A percentile compares a stretch with the other conserved stretches of the same genome.
phyloP scores from a whole-genome alignment of 37 sponge, comb jelly and placozoan genomes.

The Spongilla lacustris region DNA sequence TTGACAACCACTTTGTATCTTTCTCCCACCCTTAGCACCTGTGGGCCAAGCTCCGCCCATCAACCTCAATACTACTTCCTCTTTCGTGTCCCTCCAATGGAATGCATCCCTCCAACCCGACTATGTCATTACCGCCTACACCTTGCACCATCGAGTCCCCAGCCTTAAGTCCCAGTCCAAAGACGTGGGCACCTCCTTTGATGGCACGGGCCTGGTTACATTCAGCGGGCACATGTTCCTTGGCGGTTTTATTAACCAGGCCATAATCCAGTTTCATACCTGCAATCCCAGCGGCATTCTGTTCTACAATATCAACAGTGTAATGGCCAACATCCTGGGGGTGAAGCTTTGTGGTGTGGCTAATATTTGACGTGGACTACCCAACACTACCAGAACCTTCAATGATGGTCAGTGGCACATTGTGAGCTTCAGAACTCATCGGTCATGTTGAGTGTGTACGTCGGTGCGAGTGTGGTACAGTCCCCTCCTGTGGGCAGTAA shows the following conservation, averaged over 20 bases:
- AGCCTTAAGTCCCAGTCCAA: slow-evolving; percentile 36
- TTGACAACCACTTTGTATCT: not conserved
- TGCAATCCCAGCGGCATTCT: slow-evolving; percentile 33
- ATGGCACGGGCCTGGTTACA: slow-evolving; percentile 41
- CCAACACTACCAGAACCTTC: slow-evolving; percentile 18
- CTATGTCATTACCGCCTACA: slow-evolving; percentile 61
- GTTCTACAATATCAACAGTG: slow-evolving; percentile 47
- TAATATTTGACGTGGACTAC: slow-evolving; percentile 70
- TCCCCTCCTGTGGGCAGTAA: not conserved
- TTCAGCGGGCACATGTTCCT: slow-evolving; percentile 26
- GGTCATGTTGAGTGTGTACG: not conserved
- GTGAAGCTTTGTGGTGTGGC: slow-evolving; percentile 62
- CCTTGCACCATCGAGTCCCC: slow-evolving; percentile 34
- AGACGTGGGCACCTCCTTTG: slow-evolving; percentile 66
- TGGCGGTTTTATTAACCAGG: slow-evolving; percentile 35
- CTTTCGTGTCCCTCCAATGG: slow-evolving; percentile 55
- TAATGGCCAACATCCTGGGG: slow-evolving; percentile 55
- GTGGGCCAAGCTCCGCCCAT: slow-evolving; percentile 52
- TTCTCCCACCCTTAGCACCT: slow-evolving; percentile 51
- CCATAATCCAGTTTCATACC: slow-evolving; percentile 62
- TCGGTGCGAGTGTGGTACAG: not conserved
- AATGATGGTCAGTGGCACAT: slow-evolving; percentile 84
- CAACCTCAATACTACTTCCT: slow-evolving; percentile 15
- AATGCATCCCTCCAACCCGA: slow-evolving; percentile 52
- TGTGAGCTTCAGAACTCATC: not conserved